These are phyloP conservation scores for Marcusenius ussheri DNA, from an alignment of 2,113 vertebrate genomes.

Conservation along the genomic window DNA sequence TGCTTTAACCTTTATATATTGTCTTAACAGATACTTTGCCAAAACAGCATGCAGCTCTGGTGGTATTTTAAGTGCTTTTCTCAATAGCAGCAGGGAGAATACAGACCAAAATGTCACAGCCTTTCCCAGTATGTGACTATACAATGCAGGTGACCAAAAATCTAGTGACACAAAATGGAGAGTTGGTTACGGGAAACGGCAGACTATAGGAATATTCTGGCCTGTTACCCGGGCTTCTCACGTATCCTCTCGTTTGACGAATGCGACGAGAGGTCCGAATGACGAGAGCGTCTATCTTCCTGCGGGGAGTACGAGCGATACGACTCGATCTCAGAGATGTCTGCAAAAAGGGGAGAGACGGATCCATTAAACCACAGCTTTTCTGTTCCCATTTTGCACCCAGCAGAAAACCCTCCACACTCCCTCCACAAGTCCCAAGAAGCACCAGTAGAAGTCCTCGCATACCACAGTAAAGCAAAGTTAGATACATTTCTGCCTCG, in stretches of 20 bases:
- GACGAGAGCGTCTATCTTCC: constrained; percentile 70
- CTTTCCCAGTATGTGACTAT: neutral
- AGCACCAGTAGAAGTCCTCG: constrained; percentile 26
- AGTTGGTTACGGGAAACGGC: neutral
- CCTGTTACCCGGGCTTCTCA: constrained; percentile 66
- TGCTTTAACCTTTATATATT: neutral
- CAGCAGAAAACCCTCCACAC: constrained; percentile 17
- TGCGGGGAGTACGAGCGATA: constrained; percentile 81
- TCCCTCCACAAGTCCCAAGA: constrained; percentile 24
- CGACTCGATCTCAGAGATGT: constrained; percentile 90
- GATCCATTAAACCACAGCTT: constrained; percentile 14
- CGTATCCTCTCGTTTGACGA: constrained; percentile 80
- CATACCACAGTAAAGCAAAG: constrained; percentile 6
- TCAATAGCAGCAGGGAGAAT: neutral
- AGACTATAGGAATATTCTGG: neutral
- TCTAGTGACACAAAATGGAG: neutral
- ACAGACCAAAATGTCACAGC: neutral
- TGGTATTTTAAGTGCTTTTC: neutral
- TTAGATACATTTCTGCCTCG: constrained; percentile 12
- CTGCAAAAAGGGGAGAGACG: constrained; percentile 48
- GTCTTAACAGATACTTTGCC: neutral
- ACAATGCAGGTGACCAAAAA: neutral
- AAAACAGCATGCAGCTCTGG: neutral
- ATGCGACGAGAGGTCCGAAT: constrained; percentile 80
- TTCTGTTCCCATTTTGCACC: neutral